Conservation (phyloP, 2,888 invertebrate species). For the Allolobophora icterica region DNA sequence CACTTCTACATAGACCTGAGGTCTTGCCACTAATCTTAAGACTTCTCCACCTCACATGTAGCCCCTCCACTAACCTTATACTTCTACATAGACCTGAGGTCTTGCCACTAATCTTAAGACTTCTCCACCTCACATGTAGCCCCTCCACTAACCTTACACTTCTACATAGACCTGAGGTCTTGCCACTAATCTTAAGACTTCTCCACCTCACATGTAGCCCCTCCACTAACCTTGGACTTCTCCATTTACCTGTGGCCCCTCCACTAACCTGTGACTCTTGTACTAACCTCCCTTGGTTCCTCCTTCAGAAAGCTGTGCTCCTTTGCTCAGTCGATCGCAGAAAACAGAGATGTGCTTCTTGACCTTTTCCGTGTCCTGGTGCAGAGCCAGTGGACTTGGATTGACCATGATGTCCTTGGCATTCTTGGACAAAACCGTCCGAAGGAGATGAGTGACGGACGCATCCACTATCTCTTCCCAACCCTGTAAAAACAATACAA, state of each 20-base stretch:
- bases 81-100: too few species aligned
- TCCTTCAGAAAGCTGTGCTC: conserved; percentile 57
- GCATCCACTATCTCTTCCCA: conserved; percentile 82
- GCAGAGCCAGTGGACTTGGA: conserved; percentile 58
- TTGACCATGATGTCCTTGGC: conserved; percentile 68
- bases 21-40: neutral
- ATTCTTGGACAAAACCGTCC: conserved; percentile 71
- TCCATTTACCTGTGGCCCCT: neutral
- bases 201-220: neutral
- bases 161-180: too few species aligned
- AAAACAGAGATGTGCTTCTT: conserved; percentile 66
- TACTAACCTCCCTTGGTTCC: conserved; percentile 27
- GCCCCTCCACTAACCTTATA: too few species aligned
- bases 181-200: neutral
- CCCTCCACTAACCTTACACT: too few species aligned
- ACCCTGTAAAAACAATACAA: conserved; percentile 69
- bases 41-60: too few species aligned
- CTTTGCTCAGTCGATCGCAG: conserved; percentile 65
- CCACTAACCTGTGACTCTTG: neutral
- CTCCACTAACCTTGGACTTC: neutral
- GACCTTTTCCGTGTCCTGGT: conserved; percentile 63
- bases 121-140: too few species aligned
- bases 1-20: neutral
- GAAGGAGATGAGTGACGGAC: conserved; percentile 73
- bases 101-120: neutral